These are phyloP conservation scores for Chrysocyon brachyurus DNA, from an alignment of 2,797 vertebrate genomes.

Conservation along the genomic window DNA sequence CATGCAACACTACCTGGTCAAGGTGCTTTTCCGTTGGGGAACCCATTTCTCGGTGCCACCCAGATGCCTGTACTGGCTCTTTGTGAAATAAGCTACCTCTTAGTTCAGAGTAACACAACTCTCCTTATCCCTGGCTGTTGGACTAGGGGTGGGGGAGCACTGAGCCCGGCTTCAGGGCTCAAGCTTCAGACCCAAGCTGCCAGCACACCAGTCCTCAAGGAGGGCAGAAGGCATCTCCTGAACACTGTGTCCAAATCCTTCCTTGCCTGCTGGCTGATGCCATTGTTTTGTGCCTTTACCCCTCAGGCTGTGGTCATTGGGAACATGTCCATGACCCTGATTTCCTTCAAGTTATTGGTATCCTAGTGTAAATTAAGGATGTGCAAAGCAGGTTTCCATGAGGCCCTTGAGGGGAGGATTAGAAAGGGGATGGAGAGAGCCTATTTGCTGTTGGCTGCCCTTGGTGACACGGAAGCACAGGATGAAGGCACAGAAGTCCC, in stretches of 20 bases:
- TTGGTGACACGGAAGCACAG: background rate
- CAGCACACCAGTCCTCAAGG: background rate
- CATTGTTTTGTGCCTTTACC: background rate
- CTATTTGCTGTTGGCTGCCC: background rate
- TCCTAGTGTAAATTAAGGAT: background rate
- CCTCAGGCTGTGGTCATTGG: background rate
- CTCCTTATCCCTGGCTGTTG: background rate
- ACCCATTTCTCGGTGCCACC: fast-evolving
- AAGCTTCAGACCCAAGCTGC: background rate
- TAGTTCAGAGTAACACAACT: background rate
- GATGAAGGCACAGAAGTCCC: background rate
- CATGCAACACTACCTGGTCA: background rate
- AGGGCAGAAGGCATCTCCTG: background rate
- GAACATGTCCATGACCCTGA: background rate
- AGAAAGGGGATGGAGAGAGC: background rate
- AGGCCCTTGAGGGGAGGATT: background rate
- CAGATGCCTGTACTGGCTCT: background rate
- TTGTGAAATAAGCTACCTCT: background rate
- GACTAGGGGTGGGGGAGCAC: background rate
- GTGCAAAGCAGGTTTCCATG: background rate
- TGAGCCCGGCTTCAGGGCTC: background rate
- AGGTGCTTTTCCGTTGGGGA: background rate
- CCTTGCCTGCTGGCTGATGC: background rate
- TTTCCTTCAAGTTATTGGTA: background rate
- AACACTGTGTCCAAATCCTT: background rate